Evolutionary conservation across 2,888 invertebrate species (phyloP), one percentile per base, ranked within the genome.

Genomic region (Calameuta idolon): DNA sequence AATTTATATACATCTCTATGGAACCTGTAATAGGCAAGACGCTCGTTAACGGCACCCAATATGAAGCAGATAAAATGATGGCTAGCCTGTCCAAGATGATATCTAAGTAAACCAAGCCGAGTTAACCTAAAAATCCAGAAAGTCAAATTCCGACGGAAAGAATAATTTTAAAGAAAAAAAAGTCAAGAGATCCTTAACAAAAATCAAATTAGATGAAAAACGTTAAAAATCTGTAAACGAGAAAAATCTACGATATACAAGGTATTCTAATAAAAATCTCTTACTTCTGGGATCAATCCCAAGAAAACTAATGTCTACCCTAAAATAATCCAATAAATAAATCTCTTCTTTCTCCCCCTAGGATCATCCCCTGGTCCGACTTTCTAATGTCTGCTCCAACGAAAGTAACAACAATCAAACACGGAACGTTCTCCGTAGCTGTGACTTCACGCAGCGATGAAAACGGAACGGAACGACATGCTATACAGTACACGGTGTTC

Each of bases 381-480:
- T 55, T 23, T 23, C 55, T 55, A 23, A 55, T 23, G 55, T 55
- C 55, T 55, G 23, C 23, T 23, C 55, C 55, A 9, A 55, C 55
- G 23, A 55, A 55, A 55, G 55, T 55, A 55, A 55, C 55, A 55
- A 55, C 23, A 55, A 55, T 55, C 55, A 55, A 55, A 55, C 9
- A 9, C 55, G 23, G 55, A 55, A 55, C 55, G 55, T 55, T 55
- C 71, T 5, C 33, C 71, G 71, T 71, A 34, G 31, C 71, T 71
- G 71, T 71, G 71, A 71, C 71, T 33, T 12, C 71, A 34, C 71
- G 12, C 33, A 31, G 71, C 31, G 71, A 15, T 34, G 71, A 31
- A 71, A 33, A 74, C 35, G 74, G 15, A 31, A 12, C 74, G 74
- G 35, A 34, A 74, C 74, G 34, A 9, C 74, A 71, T 34, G 71